A percentile compares a stretch with the other conserved stretches of the same genome.
Evolutionary conservation across 2,797 vertebrate species (phyloP).

Genomic region (Amphiprion clarkii): DNA sequence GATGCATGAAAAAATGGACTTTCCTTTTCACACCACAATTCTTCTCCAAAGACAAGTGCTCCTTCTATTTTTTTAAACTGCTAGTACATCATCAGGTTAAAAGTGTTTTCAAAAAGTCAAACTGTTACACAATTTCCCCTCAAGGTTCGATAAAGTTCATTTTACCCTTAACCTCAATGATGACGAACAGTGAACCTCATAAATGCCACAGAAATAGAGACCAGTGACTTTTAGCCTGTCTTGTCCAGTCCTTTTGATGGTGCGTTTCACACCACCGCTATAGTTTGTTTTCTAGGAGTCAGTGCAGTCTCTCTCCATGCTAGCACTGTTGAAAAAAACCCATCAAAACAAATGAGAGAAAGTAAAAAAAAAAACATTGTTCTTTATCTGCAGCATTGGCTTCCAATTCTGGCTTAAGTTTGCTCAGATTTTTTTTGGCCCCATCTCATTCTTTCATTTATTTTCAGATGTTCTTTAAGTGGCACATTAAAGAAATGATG

Average conservation of each 20-base stretch:
- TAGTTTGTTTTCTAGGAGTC: not conserved
- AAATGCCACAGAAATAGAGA: conserved; percentile 50
- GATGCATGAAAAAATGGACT: not conserved
- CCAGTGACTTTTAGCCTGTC: conserved; percentile 49
- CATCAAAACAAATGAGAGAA: conserved; percentile 11
- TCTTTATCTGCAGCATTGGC: conserved; percentile 25
- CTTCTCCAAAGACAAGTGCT: not conserved
- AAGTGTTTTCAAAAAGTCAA: conserved; percentile 39
- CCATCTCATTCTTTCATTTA: conserved; percentile 3
- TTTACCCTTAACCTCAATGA: conserved; percentile 44
- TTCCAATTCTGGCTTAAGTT: conserved; percentile 22
- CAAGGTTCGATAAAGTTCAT: conserved; percentile 44
- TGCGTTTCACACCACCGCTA: not conserved
- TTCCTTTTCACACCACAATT: conserved; percentile 2
- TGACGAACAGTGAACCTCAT: conserved; percentile 27
- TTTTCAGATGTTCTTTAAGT: conserved; percentile 57
- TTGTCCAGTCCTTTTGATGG: conserved; percentile 25
- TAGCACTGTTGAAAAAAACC: not conserved
- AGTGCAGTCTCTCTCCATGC: not conserved
- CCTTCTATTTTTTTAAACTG: not conserved
- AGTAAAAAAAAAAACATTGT: conserved; percentile 8
- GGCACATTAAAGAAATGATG: conserved; percentile 57
- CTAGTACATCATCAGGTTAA: conserved; percentile 17
- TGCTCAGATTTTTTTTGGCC: conserved; percentile 16
- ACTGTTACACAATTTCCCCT: conserved; percentile 15